These are phyloP conservation scores for Fistularia commersonii DNA, from an alignment of 2,797 vertebrate species.

Conservation along the genomic window DNA sequence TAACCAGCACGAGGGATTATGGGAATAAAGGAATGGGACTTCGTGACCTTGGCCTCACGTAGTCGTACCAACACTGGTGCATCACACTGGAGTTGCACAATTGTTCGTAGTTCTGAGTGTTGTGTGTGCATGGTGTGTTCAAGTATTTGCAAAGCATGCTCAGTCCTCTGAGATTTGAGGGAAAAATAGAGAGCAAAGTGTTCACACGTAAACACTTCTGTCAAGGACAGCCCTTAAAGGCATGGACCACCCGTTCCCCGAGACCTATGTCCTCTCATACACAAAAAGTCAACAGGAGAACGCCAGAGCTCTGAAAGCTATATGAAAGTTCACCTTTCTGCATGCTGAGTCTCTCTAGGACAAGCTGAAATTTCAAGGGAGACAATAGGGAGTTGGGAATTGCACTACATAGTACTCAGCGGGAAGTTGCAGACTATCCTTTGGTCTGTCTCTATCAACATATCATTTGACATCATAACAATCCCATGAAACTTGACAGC, in stretches of 20 bases:
- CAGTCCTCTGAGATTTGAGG: constrained; percentile 30
- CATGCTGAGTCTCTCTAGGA: constrained; percentile 39
- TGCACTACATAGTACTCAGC: constrained; percentile 40
- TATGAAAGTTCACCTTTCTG: constrained; percentile 28
- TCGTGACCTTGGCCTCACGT: constrained; percentile 63
- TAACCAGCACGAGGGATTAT: constrained; percentile 63
- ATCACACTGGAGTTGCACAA: constrained; percentile 31
- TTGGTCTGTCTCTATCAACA: constrained; percentile 55
- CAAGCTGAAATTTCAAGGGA: constrained; percentile 40
- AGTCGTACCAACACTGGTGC: constrained; percentile 37
- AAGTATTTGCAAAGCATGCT: background rate
- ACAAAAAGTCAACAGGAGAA: constrained; percentile 40
- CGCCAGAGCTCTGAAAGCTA: constrained; percentile 46
- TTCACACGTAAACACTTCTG: constrained; percentile 66
- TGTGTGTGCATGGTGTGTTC: constrained; percentile 1
- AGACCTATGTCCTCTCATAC: constrained; percentile 26
- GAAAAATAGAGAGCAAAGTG: constrained; percentile 14
- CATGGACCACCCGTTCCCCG: constrained; percentile 34
- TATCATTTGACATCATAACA: constrained; percentile 70
- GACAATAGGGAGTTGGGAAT: constrained; percentile 34
- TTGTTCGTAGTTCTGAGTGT: constrained; percentile 20
- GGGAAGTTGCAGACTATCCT: constrained; percentile 37
- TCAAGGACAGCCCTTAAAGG: constrained; percentile 44
- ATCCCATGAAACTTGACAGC: constrained; percentile 49
- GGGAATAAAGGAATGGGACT: constrained; percentile 66